Evolutionary conservation across 2,888 invertebrate genomes (phyloP), one percentile per base, ranked within the genome.

Genomic region (Tethea ocularis): DNA sequence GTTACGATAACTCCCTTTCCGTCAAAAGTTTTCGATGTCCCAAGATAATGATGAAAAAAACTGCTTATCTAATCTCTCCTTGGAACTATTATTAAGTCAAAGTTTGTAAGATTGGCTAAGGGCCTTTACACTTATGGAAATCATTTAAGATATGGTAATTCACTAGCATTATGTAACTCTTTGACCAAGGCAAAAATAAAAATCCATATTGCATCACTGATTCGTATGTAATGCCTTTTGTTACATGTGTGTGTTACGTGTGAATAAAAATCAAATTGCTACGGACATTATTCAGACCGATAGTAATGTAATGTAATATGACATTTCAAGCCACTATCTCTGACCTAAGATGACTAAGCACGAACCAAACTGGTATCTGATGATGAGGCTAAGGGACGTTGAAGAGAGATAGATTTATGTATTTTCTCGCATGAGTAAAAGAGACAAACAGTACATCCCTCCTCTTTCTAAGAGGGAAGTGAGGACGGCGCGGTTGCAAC

Each of bases 271-370:
- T 64, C 52, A 55, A 67, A 69, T 67, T 69, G 67, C 70, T 67
- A 65, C 67, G 67, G 65, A 64, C 75, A 72, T 71, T 78, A 78
- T 77, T 76, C 77, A 77, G 73, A 68, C 62, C 75, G 77, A 84
- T 83, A 54, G 54, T 33, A 33, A 54, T 54, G 36, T 54, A 75
- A 72, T 79, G 77, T 80, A 82, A 75, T n/a, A n/a, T 88, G 88
- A 86, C 87, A 88, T 89, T 88, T 87, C 69, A 79, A 83, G 79
- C 79, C 71, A 80, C 83, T 83, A 87, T 86, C 85, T 79, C 78
- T 85, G 84, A 86, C 85, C 84, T 75, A 69, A 77, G 82, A 83
- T 90, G 90, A 91, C 88, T 87, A 86, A 87, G 88, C 88, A 76
- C 74, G 72, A 80, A 79, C 80, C 72, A 79, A 87, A 89, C 89